These are phyloP conservation scores for Rattus norvegicus DNA, from an alignment of 2,113 vertebrate genomes.

Conservation along the genomic window GRCr8 NC_086022.1:55867001-55867500, in stretches of 20 bases:
- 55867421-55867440: too few species aligned
- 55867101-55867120: slow-evolving; percentile 70
- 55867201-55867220: not conserved
- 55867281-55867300: not conserved
- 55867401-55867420: too few species aligned
- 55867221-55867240: slow-evolving; percentile 18
- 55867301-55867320: not conserved
- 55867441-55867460: too few species aligned
- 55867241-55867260: not conserved
- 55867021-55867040: slow-evolving; percentile 72
- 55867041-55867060: slow-evolving; percentile 68
- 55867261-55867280: not conserved
- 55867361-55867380: not conserved
- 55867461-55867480: too few species aligned
- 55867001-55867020: slow-evolving; percentile 54
- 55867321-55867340: not conserved
- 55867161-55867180: not conserved
- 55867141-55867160: slow-evolving; percentile 45
- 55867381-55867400: not conserved
- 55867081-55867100: slow-evolving; percentile 70
- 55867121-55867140: slow-evolving; percentile 20
- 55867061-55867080: slow-evolving; percentile 71
- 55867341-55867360: not conserved
- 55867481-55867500: too few species aligned
- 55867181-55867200: not conserved